Conservation (phyloP, 1,140 invertebrate species). For the Drosophila sulfurigaster region DNA sequence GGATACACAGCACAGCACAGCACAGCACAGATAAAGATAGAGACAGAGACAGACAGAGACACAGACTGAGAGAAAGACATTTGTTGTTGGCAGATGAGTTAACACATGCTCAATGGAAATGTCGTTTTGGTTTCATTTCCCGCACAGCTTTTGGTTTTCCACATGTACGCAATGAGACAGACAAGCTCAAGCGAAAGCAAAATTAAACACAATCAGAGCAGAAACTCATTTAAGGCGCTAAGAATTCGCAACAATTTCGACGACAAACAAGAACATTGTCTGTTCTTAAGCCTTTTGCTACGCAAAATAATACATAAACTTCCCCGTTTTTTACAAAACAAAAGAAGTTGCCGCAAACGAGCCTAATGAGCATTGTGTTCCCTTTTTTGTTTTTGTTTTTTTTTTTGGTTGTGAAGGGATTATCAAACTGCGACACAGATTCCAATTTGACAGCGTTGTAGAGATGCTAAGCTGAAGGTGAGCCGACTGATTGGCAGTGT, state of each 20-base stretch:
- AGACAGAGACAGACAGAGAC: neutral
- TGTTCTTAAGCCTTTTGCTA: constrained; percentile 30
- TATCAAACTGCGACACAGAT: constrained; percentile 7
- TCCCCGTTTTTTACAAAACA: constrained; percentile 1
- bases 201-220: constrained; percentile 83
- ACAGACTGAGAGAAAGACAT: neutral
- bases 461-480: constrained; percentile 35
- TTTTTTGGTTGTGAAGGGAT: constrained; percentile 28
- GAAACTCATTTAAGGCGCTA: constrained; percentile 82
- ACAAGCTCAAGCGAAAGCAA: constrained; percentile 23
- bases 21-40: neutral
- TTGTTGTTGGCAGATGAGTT: constrained; percentile 52
- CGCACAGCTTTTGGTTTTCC: constrained; percentile 48
- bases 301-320: constrained; percentile 13
- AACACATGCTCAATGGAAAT: constrained; percentile 75
- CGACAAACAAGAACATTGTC: constrained; percentile 45
- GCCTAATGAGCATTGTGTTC: constrained; percentile 55
- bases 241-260: constrained; percentile 75
- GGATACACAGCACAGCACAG: constrained; percentile 2
- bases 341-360: constrained; percentile 51
- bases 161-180: constrained; percentile 56
- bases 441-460: neutral
- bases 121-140: constrained; percentile 61
- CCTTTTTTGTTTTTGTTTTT: constrained; percentile 3
- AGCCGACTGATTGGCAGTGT: constrained; percentile 32